Evolutionary conservation across 2,797 vertebrate species (phyloP), one percentile per base, ranked within the genome.

Genomic region (Pipistrellus pipistrellus): DNA sequence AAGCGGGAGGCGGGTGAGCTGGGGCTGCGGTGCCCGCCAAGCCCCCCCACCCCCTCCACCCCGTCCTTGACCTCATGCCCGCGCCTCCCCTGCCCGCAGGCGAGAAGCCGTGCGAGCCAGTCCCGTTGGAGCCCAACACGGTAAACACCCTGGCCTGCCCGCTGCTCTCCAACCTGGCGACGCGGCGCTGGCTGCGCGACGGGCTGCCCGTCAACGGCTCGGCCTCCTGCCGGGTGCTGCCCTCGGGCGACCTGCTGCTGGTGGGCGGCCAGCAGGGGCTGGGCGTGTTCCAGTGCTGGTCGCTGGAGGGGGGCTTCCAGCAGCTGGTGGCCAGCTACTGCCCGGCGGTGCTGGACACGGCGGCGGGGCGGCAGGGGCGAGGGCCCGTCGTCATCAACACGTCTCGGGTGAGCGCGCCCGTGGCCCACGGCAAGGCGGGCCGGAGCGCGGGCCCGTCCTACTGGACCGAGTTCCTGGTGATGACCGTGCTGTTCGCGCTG

Each of bases 381-480:
- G 11, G 72, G 18, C 93, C 96, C 0, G 88, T 98, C 51, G 44
- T 98, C 0, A 95, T 98, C 90, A 98, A 97, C 96, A 98, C 98
- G 0, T 98, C 98, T 0, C 93, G 98, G 18, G 98, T 98, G 97
- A 98, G 98, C 0, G 98, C 98, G 0, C 95, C 97, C 0, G 38
- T 38, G 0, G 97, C 76, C 1, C 97, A 97, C 4, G 90, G 96
- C 0, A 96, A 96, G 4, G 98, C 98, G 0, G 98, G 98, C 0
- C 98, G 98, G 96, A 97, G 98, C 64, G 97, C 98, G 0, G 98
- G 98, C 86, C 99, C 99, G 97, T 99, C 98, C 59, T 99, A 99
- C 98, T 99, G 99, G 99, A 99, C 99, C 0, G 99, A 99, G 97
- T 99, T 99, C 96, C 98, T 99, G 46, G 98, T 99, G 88, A 99